Percentiles rank a stretch among this genome's conserved stretches.
Evolutionary conservation across 2,797 vertebrate species (phyloP).

Genomic region (Tragopan temminckii): DNA sequence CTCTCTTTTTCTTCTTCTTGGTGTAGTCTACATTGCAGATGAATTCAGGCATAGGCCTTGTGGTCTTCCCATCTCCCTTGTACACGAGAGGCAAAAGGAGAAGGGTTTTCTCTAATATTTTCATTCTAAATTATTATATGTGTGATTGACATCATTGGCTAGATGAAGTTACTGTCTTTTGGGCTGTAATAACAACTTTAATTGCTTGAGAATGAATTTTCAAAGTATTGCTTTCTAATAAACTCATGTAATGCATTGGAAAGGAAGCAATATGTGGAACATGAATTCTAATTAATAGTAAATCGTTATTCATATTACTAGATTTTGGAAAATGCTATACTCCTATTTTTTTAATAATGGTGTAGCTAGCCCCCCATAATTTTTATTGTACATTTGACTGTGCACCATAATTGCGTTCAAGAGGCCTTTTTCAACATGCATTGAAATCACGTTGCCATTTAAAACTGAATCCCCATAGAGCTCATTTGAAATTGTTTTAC

Average conservation of each 20-base stretch:
- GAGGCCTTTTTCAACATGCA: conserved; percentile 65
- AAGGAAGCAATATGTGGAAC: conserved; percentile 21
- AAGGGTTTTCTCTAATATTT: background rate
- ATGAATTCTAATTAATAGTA: conserved; percentile 26
- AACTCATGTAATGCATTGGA: background rate
- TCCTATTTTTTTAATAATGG: conserved; percentile 13
- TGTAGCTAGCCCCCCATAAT: conserved; percentile 48
- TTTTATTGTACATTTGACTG: conserved; percentile 62
- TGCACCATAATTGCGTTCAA: conserved; percentile 59
- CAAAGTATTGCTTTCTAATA: background rate
- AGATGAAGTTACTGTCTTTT: background rate
- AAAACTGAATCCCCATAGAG: conserved; percentile 78
- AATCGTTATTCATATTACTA: conserved; percentile 22
- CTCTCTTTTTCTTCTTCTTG: background rate
- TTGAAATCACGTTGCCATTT: conserved; percentile 81
- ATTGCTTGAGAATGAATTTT: conserved; percentile 21
- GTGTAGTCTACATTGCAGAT: background rate
- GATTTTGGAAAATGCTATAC: background rate
- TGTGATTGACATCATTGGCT: background rate
- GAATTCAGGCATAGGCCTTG: background rate
- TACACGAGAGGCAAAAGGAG: background rate
- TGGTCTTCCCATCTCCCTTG: background rate
- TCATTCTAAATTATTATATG: background rate
- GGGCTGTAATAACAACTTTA: background rate
- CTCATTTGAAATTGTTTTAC: conserved; percentile 83